Evolutionary conservation across 2,888 invertebrate species (phyloP).

Genomic region (Dryobotodes eremita): DNA sequence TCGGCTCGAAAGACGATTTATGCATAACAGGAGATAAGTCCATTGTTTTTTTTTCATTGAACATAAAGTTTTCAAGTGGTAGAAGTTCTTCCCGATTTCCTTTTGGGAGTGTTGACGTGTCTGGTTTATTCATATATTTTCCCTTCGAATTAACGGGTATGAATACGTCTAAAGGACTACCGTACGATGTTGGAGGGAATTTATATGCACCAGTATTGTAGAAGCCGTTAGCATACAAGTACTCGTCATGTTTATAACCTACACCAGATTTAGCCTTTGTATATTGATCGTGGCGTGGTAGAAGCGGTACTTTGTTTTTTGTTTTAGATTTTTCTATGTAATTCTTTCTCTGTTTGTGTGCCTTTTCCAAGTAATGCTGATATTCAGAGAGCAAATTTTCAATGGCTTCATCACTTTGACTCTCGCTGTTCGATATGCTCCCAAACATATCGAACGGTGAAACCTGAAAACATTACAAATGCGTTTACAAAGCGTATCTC

Average conservation of each 20-base stretch:
- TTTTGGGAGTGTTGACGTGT: slow-evolving; percentile 60
- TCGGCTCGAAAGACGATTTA: slow-evolving; percentile 67
- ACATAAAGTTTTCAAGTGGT: slow-evolving; percentile 66
- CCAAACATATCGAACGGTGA: slow-evolving; percentile 73
- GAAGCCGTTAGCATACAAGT: slow-evolving; percentile 70
- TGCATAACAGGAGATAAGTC: slow-evolving; percentile 63
- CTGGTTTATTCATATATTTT: slow-evolving; percentile 69
- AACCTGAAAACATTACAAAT: slow-evolving; percentile 74
- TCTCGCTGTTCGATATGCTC: slow-evolving; percentile 72
- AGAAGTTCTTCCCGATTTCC: slow-evolving; percentile 61
- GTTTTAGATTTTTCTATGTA: slow-evolving; percentile 80
- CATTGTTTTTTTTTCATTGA: slow-evolving; percentile 68
- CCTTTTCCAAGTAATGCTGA: slow-evolving; percentile 85
- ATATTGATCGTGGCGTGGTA: slow-evolving; percentile 78
- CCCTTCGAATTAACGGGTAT: slow-evolving; percentile 74
- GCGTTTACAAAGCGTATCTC: slow-evolving; percentile 23
- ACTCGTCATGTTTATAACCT: slow-evolving; percentile 71
- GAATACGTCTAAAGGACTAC: slow-evolving; percentile 78
- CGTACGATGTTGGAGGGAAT: slow-evolving; percentile 68
- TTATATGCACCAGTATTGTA: slow-evolving; percentile 71
- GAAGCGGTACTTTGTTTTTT: slow-evolving; percentile 84
- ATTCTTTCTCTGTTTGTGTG: slow-evolving; percentile 81
- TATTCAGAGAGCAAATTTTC: slow-evolving; percentile 85
- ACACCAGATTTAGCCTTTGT: slow-evolving; percentile 73
- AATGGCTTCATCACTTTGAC: slow-evolving; percentile 83